A percentile compares a stretch with the other conserved stretches of the same genome.
Conservation (phyloP, 2,888 invertebrate genomes). For the Bembecia ichneumoniformis region DNA sequence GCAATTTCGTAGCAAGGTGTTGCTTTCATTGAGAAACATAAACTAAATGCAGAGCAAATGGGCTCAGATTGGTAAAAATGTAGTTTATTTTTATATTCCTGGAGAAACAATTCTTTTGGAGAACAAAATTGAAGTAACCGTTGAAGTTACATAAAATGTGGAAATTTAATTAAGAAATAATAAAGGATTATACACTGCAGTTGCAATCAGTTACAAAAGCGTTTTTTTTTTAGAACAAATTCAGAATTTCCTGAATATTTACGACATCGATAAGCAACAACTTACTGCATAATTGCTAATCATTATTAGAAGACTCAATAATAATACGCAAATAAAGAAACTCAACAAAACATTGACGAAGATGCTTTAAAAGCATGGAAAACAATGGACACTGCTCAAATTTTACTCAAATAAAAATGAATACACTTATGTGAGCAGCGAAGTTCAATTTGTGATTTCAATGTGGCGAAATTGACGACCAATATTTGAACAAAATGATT, state of each 20-base stretch:
- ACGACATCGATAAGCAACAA: conserved; percentile 2
- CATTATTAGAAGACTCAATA: conserved; percentile 27
- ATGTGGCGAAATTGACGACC: conserved; percentile 1
- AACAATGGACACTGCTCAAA: conserved; percentile 11
- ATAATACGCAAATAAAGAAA: conserved; percentile 20
- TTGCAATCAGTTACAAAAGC: too few relatives aligned
- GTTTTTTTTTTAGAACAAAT: too few relatives aligned
- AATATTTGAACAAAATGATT: conserved; percentile 8
- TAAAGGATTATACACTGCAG: too few relatives aligned
- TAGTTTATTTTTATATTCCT: too few relatives aligned
- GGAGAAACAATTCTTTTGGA: too few relatives aligned
- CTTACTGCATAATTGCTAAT: conserved; percentile 3
- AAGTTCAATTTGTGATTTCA: conserved; percentile 16
- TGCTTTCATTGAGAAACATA: not conserved
- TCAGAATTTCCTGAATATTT: not conserved
- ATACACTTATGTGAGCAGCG: conserved; percentile 7
- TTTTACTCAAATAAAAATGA: conserved; percentile 8
- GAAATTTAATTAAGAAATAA: too few relatives aligned
- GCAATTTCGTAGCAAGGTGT: conserved; percentile 26
- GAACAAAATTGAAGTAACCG: too few relatives aligned
- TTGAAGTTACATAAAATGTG: too few relatives aligned
- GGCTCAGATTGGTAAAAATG: too few relatives aligned
- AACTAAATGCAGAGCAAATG: too few relatives aligned
- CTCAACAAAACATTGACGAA: conserved; percentile 15
- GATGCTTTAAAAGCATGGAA: conserved; percentile 37